Conservation (phyloP, 1,140 invertebrate genomes). For the Cherax quadricarinatus region DNA sequence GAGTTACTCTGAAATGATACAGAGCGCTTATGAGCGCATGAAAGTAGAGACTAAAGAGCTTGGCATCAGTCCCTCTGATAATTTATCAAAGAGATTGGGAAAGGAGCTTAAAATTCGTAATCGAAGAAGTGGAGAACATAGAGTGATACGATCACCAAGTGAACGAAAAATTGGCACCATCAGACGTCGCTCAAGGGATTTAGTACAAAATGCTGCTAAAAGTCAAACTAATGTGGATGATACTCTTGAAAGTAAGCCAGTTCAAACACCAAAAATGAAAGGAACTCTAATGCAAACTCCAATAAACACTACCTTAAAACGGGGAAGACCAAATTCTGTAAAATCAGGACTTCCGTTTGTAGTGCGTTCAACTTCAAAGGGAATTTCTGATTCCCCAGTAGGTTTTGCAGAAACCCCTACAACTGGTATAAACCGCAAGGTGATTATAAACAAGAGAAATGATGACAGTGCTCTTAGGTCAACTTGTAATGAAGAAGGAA, state of each 20-base stretch:
- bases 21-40: constrained; percentile 72
- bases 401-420: constrained; percentile 3
- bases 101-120: constrained; percentile 84
- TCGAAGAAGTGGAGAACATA: constrained; percentile 81
- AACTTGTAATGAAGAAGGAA: not conserved
- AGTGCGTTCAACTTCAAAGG: constrained; percentile 32
- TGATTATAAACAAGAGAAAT: constrained; percentile 23
- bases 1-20: constrained; percentile 71
- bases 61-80: constrained; percentile 79
- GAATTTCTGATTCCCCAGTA: not conserved
- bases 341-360: constrained; percentile 68
- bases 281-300: constrained; percentile 59
- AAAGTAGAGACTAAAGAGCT: constrained; percentile 67
- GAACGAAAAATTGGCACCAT: constrained; percentile 87
- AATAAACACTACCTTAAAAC: constrained; percentile 48
- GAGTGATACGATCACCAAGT: constrained; percentile 87
- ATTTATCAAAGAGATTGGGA: constrained; percentile 83
- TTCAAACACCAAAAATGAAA: constrained; percentile 69
- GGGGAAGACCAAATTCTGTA: constrained; percentile 71
- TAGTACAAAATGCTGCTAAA: constrained; percentile 62
- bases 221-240: constrained; percentile 43
- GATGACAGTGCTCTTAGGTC: not conserved
- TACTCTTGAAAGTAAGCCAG: not conserved
- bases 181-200: constrained; percentile 82
- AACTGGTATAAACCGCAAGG: not conserved